Evolutionary conservation across 2,888 invertebrate species (phyloP), one percentile per base, ranked within the genome.

Genomic region (Dysmachus trigonus): DNA sequence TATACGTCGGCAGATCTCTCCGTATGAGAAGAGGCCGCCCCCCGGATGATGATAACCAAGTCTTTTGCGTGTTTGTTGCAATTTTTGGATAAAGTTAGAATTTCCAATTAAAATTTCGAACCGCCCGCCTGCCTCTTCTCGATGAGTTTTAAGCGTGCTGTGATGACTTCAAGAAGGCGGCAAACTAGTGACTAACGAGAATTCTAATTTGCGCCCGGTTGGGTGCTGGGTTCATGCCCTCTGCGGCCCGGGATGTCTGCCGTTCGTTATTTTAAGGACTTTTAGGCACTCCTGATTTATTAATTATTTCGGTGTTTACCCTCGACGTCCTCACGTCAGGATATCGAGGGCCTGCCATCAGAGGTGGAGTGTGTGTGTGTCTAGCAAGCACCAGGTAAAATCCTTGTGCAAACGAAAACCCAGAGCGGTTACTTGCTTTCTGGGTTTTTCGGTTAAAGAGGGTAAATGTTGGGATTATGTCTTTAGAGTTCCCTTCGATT

Each of bases 71-170:
- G 38, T 83, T 72, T 83, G 83, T 41, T 72, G 83, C 71, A 83
- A 83, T 72, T 83, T 83, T 72, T 83, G 83, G 72, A 83, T 83
- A 72, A 35, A 72, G 72, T 83, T 83, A 72, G 72, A 83, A 83
- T 83, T 83, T 71, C 83, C 71, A 83, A 83, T 83, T 83, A 83
- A 83, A 83, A 83, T 83, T 72, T 72, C 41, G n/a, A 83, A 2
- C 22, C 7, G 62, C 27, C 62, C 27, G 62, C 62, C 62, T 18
- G 18, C 31, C 33, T n/a, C 22, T 35, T 7, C 22, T 3, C 15
- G 62, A 81, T 53, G 30, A 62, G 13, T 62, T 81, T 41, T 53
- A 33, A 33, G 53, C 53, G 35, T 79, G 47, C 30, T 81, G 3
- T 81, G 53, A 81, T 31, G 81, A 81, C 81, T 81, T 53, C 35